Evolutionary conservation across 2,797 vertebrate genomes (phyloP).

Genomic region (Lophura swinhoii): DNA sequence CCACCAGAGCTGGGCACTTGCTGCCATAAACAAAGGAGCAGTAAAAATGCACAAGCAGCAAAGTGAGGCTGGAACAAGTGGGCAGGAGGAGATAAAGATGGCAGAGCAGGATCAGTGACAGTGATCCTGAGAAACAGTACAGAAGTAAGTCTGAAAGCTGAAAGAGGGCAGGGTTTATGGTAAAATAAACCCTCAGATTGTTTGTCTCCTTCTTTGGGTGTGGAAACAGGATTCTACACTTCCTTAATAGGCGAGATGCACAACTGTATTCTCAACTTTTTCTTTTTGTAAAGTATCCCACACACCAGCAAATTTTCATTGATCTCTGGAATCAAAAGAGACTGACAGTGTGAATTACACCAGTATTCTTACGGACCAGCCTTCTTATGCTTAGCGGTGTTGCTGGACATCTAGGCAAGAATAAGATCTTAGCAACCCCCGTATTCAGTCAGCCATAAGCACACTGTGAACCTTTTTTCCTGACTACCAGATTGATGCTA

Average conservation of each 20-base stretch:
- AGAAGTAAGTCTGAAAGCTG: not conserved
- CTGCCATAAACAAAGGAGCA: not conserved
- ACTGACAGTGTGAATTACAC: not conserved
- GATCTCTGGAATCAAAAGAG: not conserved
- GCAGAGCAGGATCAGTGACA: not conserved
- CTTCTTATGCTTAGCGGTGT: not conserved
- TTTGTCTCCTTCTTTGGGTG: not conserved
- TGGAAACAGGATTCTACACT: not conserved
- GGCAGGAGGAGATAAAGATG: not conserved
- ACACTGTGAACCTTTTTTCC: constrained; percentile 33
- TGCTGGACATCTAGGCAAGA: not conserved
- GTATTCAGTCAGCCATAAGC: constrained; percentile 39
- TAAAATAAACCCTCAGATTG: not conserved
- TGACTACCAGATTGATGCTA: constrained; percentile 59
- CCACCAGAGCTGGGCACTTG: not conserved
- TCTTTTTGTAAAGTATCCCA: not conserved
- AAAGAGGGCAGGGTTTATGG: not conserved
- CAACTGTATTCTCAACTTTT: not conserved
- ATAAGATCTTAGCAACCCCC: not conserved
- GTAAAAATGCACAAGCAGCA: not conserved
- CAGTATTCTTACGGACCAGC: not conserved
- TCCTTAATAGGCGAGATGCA: constrained; percentile 28
- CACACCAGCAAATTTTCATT: not conserved
- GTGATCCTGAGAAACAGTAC: not conserved
- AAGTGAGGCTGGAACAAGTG: not conserved